Percentiles rank a stretch among this genome's conserved stretches.
Evolutionary conservation across 2,888 invertebrate genomes (phyloP).

Genomic region (Melanostoma mellinum): DNA sequence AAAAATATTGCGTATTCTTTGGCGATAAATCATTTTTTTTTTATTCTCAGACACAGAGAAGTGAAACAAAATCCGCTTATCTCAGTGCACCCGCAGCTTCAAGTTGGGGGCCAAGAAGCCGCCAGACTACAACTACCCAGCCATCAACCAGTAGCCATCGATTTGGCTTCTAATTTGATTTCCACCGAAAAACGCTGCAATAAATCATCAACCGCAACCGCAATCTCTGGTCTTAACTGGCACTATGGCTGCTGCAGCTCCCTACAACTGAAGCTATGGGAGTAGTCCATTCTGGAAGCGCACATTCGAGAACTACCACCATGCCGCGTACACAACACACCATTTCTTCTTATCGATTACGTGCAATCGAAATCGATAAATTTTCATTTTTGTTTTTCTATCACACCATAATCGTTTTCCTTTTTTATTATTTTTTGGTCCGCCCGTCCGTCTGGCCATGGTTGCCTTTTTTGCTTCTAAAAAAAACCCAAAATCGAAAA

Average conservation of each 20-base stretch:
- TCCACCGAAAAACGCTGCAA: conserved; percentile 69
- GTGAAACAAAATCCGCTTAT: conserved; percentile 59
- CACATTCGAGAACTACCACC: conserved; percentile 33
- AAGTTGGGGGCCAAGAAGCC: conserved; percentile 33
- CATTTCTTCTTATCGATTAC: conserved; percentile 68
- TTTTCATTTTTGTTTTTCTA: conserved; percentile 65
- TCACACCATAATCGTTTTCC: conserved; percentile 59
- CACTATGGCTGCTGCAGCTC: conserved; percentile 4
- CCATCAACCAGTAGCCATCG: conserved; percentile 72
- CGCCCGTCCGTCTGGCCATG: conserved; percentile 1
- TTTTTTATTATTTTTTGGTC: conserved; percentile 2
- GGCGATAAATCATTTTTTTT: conserved; percentile 61
- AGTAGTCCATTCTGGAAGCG: conserved; percentile 51
- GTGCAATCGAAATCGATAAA: conserved; percentile 73
- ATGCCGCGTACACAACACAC: conserved; percentile 42
- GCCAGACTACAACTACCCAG: conserved; percentile 9
- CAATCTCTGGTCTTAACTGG: conserved; percentile 50
- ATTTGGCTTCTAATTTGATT: conserved; percentile 72
- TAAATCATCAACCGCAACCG: conserved; percentile 71
- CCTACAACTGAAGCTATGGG: conserved; percentile 2
- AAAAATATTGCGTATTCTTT: conserved; percentile 48
- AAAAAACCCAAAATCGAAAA: not conserved
- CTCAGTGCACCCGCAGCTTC: conserved; percentile 58
- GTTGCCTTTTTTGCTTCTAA: not conserved
- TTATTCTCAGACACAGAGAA: conserved; percentile 5